phyloP scores from a whole-genome alignment of 2,113 vertebrate genomes.

The Alethe castanea region DNA sequence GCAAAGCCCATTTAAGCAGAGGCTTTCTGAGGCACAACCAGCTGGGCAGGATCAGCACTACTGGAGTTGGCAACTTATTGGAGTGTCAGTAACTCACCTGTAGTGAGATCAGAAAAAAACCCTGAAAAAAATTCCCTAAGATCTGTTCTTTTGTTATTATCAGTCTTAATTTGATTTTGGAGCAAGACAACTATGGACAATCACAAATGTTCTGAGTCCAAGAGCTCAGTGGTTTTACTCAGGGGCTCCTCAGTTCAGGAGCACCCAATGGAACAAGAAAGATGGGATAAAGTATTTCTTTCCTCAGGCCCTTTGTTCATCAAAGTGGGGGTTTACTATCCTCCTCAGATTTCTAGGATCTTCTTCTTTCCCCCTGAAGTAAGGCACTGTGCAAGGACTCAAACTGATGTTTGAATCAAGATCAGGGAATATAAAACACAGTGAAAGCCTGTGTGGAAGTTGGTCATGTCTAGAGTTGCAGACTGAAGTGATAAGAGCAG shows the following conservation, averaged over 20 bases:
- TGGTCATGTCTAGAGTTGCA: rapidly evolving
- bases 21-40: neutral
- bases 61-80: neutral
- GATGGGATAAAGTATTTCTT: neutral
- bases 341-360: neutral
- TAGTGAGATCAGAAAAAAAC: neutral
- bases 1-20: neutral
- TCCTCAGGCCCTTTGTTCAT: neutral
- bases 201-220: neutral
- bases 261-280: neutral
- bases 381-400: neutral
- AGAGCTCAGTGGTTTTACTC: neutral
- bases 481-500: neutral
- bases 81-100: neutral
- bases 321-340: neutral
- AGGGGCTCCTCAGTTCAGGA: neutral
- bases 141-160: neutral
- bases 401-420: neutral
- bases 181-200: neutral
- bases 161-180: neutral
- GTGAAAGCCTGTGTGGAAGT: neutral
- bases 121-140: neutral
- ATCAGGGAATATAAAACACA: neutral
- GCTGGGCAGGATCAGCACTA: neutral
- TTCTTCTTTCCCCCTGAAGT: neutral